Percentiles rank a stretch among this genome's conserved stretches.
Conservation (phyloP, 2,113 vertebrate species). For the Pseudolaguvia tuberculata region DNA sequence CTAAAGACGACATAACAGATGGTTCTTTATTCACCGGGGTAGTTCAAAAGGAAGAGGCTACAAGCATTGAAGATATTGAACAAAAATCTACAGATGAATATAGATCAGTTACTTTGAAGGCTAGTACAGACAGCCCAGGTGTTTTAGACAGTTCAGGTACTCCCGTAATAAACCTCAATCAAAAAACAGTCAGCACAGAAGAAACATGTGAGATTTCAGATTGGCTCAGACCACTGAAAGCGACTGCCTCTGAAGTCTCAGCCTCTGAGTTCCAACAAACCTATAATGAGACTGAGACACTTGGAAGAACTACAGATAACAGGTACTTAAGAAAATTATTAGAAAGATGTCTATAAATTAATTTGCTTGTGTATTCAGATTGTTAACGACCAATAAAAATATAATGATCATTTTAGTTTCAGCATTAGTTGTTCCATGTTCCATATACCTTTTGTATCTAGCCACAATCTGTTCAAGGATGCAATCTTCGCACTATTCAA, state of each 20-base stretch:
- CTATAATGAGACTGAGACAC: conserved; percentile 36
- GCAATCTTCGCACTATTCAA: background rate
- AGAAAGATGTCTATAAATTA: background rate
- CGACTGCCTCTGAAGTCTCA: conserved; percentile 54
- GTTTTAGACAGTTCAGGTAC: conserved; percentile 30
- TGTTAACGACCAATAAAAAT: too few relatives aligned
- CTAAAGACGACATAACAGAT: background rate
- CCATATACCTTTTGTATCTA: background rate
- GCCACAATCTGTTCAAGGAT: background rate
- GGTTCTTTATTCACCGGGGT: background rate
- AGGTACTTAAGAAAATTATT: conserved; percentile 62
- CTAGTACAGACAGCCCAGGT: background rate
- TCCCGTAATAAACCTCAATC: conserved; percentile 15
- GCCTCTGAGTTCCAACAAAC: conserved; percentile 56
- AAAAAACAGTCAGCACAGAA: conserved; percentile 20
- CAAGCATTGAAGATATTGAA: background rate
- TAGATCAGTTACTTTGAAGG: conserved; percentile 17
- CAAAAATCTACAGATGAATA: conserved; percentile 19
- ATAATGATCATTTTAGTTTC: background rate
- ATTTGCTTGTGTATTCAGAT: too few relatives aligned
- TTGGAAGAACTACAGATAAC: conserved; percentile 34
- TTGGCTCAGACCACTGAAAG: conserved; percentile 64
- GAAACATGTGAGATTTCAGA: conserved; percentile 42
- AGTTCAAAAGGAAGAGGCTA: conserved; percentile 3
- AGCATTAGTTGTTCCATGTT: background rate